Base-by-base conservation (phyloP, 2,888 invertebrate species). In the Lasioglossum zephyrum region DNA sequence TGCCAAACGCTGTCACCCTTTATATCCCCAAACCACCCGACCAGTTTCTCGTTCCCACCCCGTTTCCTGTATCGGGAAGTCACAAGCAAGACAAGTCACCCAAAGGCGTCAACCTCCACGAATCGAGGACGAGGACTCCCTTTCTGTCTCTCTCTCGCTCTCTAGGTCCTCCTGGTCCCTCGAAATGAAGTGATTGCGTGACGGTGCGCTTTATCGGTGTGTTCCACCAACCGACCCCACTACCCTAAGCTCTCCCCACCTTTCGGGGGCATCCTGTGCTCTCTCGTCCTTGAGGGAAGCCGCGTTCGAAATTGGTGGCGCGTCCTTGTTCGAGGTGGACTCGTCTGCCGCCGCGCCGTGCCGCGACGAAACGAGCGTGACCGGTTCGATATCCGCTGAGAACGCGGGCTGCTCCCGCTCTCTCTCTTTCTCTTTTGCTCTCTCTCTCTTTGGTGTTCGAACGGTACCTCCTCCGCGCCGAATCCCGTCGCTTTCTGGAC, bases 301-400 rank as follows among this genome's bases (percentile, higher is more conserved):
- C 77, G 82, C 77, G 86, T 73, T 80, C 79, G 80, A 74, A 76
- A 78, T 76, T 66, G 79, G 72, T 47, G 77, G 63, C 47, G 31
- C 77, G 78, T 83, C 81, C 69, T 81, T 76, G 76, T n/a, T 76
- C 69, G 77, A 85, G 84, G 81, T 90, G 88, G 86, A 89, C 84
- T 79, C 82, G 81, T 80, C 84, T 88, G 81, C 39, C 79, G 72
- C 66, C 78, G 77, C 77, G 63, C 63, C 31, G 63, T 53, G 53
- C 53, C 63, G 63, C 63, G 63, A 63, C 44, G 85, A 85, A 81
- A 74, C 76, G 22, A 80, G 63, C 74, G 73, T 70, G 69, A 85
- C 79, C 66, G 84, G 85, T 75, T 86, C 85, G 85, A 86, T 85
- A 84, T 79, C 73, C 73, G 66, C 73, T 53, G 73, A 79, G 66